phyloP scores from a whole-genome alignment of 2,113 vertebrate genomes.

The Phaethon lepturus region DNA sequence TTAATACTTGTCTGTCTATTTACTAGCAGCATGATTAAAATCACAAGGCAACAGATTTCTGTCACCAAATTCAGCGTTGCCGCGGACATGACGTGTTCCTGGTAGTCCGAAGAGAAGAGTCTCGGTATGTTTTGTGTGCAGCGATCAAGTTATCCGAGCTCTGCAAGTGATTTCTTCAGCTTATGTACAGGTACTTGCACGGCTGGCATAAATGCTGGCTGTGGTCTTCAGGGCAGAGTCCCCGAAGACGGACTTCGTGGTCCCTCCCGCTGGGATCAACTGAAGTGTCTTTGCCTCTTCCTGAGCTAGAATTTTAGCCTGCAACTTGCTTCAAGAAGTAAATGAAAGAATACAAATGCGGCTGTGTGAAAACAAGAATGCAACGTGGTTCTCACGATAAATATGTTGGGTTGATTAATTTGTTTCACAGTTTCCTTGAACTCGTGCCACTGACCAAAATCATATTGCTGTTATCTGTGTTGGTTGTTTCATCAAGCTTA shows the following conservation, averaged over 20 bases:
- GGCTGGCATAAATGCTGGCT: not conserved
- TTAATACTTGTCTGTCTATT: not conserved
- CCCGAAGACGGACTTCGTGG: not conserved
- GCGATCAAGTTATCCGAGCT: not conserved
- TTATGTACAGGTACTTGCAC: fast-evolving
- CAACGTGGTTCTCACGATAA: not conserved
- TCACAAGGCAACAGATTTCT: not conserved
- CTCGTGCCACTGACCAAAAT: not conserved
- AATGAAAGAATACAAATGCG: not conserved
- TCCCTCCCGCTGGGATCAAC: fast-evolving
- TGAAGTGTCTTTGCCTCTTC: not conserved
- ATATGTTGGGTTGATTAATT: not conserved
- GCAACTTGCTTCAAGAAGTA: not conserved
- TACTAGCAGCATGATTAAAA: not conserved
- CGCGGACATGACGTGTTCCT: fast-evolving
- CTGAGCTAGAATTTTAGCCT: not conserved
- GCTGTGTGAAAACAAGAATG: not conserved
- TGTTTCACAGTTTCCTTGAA: not conserved
- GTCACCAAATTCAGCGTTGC: fast-evolving
- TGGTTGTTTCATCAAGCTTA: not conserved
- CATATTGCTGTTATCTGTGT: not conserved
- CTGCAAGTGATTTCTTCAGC: not conserved
- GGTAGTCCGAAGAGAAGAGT: not conserved
- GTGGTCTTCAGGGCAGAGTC: not conserved
- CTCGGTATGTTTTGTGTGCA: not conserved